Base-by-base conservation (phyloP, 2,888 invertebrate genomes). In the Zygaena filipendulae region DNA sequence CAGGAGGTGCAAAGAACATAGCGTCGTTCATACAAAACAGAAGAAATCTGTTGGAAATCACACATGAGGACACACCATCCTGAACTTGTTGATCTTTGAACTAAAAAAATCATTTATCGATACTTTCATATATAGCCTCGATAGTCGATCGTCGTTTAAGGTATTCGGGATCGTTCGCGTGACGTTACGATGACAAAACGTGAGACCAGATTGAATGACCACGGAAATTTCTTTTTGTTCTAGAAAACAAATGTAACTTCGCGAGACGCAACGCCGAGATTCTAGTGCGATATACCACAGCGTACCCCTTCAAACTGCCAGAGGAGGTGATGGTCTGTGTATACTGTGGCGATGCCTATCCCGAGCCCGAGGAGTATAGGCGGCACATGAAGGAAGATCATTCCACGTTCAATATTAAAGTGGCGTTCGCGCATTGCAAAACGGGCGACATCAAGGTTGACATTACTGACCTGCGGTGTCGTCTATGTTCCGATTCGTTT, bases 151-250 rank as follows among this genome's bases (percentile, higher is more conserved):
- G n/a, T n/a, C n/a, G n/a, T n/a, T n/a, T n/a, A n/a, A n/a, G n/a
- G n/a, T n/a, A n/a, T n/a, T n/a, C n/a, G n/a, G n/a, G n/a, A n/a
- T n/a, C n/a, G n/a, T n/a, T n/a, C n/a, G n/a, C n/a, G n/a, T n/a
- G n/a, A n/a, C n/a, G n/a, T n/a, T n/a, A n/a, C n/a, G n/a, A n/a
- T n/a, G n/a, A n/a, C n/a, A n/a, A n/a, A n/a, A n/a, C n/a, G n/a
- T n/a, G n/a, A 40, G 43, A 38, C 33, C 52, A 53, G n/a, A 41
- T 36, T 53, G 49, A 67, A 66, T 71, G 70, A 71, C 53, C 52
- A 42, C 43, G 59, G 61, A 48, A 62, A 60, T 74, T 74, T 74
- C 66, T 74, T 69, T 75, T 69, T 75, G 74, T 75, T 75, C 61
- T 75, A 75, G 75, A 70, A 42, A 60, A 57, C 52, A 62, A 64